Evolutionary conservation across 2,113 vertebrate species (phyloP), one percentile per base, ranked within the genome.

Genomic region (Oryzias woworae): DNA sequence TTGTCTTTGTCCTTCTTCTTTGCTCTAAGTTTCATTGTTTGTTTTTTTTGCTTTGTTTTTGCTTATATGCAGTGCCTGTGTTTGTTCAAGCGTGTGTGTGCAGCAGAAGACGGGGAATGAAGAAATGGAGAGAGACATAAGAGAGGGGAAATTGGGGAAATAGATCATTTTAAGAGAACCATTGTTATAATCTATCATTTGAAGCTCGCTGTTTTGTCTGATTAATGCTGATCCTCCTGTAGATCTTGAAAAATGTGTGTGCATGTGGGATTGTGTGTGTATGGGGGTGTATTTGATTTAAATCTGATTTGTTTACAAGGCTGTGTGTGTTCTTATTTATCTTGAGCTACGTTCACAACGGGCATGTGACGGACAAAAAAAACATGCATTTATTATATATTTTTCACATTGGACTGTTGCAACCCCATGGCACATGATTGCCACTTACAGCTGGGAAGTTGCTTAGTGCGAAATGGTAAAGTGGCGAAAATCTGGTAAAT

Each of bases 171-270:
- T 46, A 53, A 63, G 53, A 53, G 53, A 65, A 22, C 50, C 45
- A 52, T 67, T 18, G 53, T 62, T 62, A 71, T 78, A 68, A 71
- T 61, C 58, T 53, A 69, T 66, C 50, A 71, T 78, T 53, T 58
- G 51, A 42, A 66, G 67, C 4, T 24, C 64, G 72, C 65, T 43
- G 53, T 50, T 64, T 53, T 64, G 53, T 42, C 62, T 45, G 53
- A 74, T 80, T 69, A 78, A 50, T 4, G 51, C 48, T 62, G 57
- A 47, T 65, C 58, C 52, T 49, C 49, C 24, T 63, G 45, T 56
- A 10, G 47, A 16, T 53, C n/a, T 1, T 28, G 22, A 16, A 24
- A 42, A 17, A 23, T 45, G 50, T 22, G 48, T 49, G 48, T 22
- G 49, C 22, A 7, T 49, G 48, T 22, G 48, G 8, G n/a, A 18